Evolutionary conservation across 2,113 vertebrate species (phyloP).

Genomic region (Trogon melanurus): DNA sequence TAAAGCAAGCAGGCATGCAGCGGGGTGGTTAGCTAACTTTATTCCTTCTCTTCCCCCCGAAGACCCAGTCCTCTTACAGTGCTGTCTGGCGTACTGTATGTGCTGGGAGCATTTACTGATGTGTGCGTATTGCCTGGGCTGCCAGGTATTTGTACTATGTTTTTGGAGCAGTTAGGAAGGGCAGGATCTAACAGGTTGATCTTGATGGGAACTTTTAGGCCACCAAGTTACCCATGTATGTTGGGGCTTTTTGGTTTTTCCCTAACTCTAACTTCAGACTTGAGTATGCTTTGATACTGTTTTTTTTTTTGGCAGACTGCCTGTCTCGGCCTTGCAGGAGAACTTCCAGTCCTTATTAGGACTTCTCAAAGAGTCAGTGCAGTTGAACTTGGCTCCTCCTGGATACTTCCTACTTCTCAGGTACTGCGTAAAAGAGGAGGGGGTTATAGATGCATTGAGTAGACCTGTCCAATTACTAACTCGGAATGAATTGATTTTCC

Average conservation of each 20-base stretch:
- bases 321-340: constrained; percentile 85
- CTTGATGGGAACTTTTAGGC: not conserved
- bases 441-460: not conserved
- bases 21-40: not conserved
- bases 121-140: not conserved
- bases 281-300: not conserved
- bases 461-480: not conserved
- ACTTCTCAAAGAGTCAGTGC: constrained; percentile 90
- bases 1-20: not conserved
- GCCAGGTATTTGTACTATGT: not conserved
- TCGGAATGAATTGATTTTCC: not conserved
- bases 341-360: constrained; percentile 84
- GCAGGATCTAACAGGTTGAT: not conserved
- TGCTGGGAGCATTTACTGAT: not conserved
- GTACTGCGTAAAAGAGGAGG: constrained; percentile 51
- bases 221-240: not conserved
- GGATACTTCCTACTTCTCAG: constrained; percentile 94
- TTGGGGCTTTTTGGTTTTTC: not conserved
- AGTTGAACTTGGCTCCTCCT: constrained; percentile 91
- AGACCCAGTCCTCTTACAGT: not conserved
- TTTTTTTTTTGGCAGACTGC: constrained; percentile 73
- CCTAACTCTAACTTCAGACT: not conserved
- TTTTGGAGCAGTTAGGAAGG: not conserved
- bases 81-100: not conserved
- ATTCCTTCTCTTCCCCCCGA: not conserved